Evolutionary conservation across 2,113 vertebrate species (phyloP), one percentile per base, ranked within the genome.

Genomic region (Pteropus alecto): DNA sequence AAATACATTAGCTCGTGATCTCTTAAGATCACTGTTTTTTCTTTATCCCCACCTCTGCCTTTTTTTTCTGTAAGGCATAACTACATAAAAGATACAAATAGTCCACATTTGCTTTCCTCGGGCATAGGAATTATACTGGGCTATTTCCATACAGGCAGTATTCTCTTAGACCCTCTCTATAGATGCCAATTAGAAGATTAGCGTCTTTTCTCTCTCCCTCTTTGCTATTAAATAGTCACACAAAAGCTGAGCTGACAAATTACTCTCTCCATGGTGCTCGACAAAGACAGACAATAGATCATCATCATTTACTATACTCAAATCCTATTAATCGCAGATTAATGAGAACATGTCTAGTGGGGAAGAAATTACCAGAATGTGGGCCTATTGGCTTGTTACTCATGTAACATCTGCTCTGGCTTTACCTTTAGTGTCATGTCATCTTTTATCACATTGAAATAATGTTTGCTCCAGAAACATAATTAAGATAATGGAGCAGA

Each of bases 301-400:
- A 99, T 99, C 98, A 98, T 98, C 98, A 98, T 99, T 98, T 98
- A 98, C 98, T 98, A 98, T 98, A 98, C 98, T 99, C 98, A 98
- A 99, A 98, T 98, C 98, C 98, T 99, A 98, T 98, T 99, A 99
- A 99, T 99, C 98, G 99, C 98, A 98, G 98, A 99, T 99, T 98
- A 99, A 99, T 98, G 99, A 98, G 98, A 98, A 98, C 98, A 98
- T 98, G 98, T 99, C 98, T 98, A 93, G 95, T 98, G 98, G 98
- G 98, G 97, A 91, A 98, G 98, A 99, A 99, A 98, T 99, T 98
- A 98, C 98, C 98, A 99, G 98, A 98, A 98, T 96, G 98, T 87
- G 68, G 97, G 97, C 97, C 98, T 98, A 98, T 98, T 99, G 98
- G 97, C 98, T 98, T 99, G 98, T 98, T 98, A 98, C 98, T 98